A percentile compares a stretch with the other conserved stretches of the same genome.
Evolutionary conservation across 2,888 invertebrate genomes (phyloP).

Genomic region (Ligdia adustata): DNA sequence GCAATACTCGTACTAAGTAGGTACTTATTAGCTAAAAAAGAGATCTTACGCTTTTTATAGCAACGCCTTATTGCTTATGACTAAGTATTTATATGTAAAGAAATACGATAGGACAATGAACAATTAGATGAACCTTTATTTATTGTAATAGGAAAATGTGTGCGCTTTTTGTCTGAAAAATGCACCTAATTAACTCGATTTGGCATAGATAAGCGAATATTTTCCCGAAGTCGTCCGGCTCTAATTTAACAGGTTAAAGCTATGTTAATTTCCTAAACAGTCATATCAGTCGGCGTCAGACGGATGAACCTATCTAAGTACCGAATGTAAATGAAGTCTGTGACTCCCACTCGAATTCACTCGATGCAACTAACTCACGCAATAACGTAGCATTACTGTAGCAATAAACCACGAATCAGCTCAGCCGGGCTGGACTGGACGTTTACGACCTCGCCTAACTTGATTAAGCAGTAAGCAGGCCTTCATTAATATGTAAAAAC

Average conservation of each 20-base stretch:
- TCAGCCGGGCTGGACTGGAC: slow-evolving; percentile 15
- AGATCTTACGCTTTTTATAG: too few species aligned
- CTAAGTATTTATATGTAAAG: too few species aligned
- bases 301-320: background rate
- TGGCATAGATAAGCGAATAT: too few species aligned
- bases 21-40: too few species aligned
- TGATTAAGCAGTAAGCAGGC: slow-evolving; percentile 22
- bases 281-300: slow-evolving; percentile 17
- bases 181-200: too few species aligned
- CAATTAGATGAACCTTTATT: too few species aligned
- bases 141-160: too few species aligned
- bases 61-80: too few species aligned
- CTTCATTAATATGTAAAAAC: slow-evolving; percentile 25
- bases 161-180: too few species aligned
- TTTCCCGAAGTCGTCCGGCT: too few species aligned
- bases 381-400: slow-evolving; percentile 16
- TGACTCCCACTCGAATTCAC: slow-evolving; percentile 1
- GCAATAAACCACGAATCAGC: slow-evolving; percentile 24
- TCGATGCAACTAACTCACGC: slow-evolving; percentile 18
- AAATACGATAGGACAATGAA: too few species aligned
- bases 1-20: too few species aligned
- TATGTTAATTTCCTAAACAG: slow-evolving; percentile 12
- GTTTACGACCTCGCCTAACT: slow-evolving; percentile 22
- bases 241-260: background rate
- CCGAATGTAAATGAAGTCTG: slow-evolving; percentile 12